Conservation (phyloP, 2,113 vertebrate genomes). For the Triplophysa siluroides region DNA sequence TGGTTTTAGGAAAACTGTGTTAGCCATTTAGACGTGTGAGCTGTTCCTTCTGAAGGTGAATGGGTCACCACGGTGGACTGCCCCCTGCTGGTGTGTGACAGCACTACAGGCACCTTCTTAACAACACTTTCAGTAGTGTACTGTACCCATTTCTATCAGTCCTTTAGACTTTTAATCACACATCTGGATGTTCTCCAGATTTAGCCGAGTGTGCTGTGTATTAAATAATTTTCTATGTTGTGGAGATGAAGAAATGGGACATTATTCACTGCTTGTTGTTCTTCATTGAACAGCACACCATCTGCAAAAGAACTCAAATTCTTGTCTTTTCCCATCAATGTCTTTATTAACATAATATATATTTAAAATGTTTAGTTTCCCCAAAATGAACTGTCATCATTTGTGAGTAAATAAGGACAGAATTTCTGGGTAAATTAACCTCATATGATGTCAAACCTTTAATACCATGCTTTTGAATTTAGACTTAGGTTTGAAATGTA, state of each 20-base stretch:
- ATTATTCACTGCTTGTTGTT: constrained; percentile 1
- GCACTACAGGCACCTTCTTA: constrained; percentile 36
- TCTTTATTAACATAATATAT: neutral
- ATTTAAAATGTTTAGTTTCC: too few species aligned
- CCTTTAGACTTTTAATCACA: neutral
- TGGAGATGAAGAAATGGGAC: neutral
- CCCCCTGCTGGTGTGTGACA: constrained; percentile 36
- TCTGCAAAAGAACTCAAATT: constrained; percentile 1
- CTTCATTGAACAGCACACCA: neutral
- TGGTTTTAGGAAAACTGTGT: constrained; percentile 33
- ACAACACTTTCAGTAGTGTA: constrained; percentile 49
- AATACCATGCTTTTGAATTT: constrained; percentile 18
- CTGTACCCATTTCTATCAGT: constrained; percentile 31
- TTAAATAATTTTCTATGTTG: neutral
- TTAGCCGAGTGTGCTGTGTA: constrained; percentile 18
- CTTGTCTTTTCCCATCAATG: neutral
- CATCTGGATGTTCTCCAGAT: constrained; percentile 29
- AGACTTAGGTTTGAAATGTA: neutral
- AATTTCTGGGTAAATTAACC: too few species aligned
- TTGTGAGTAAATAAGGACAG: too few species aligned
- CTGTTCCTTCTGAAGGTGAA: constrained; percentile 26
- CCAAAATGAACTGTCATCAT: too few species aligned
- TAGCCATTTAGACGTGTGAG: constrained; percentile 29
- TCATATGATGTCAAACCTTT: constrained; percentile 36
- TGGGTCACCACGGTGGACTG: constrained; percentile 47